Base-by-base conservation (phyloP, 2,113 vertebrate genomes). In the Chrysemys picta region DNA sequence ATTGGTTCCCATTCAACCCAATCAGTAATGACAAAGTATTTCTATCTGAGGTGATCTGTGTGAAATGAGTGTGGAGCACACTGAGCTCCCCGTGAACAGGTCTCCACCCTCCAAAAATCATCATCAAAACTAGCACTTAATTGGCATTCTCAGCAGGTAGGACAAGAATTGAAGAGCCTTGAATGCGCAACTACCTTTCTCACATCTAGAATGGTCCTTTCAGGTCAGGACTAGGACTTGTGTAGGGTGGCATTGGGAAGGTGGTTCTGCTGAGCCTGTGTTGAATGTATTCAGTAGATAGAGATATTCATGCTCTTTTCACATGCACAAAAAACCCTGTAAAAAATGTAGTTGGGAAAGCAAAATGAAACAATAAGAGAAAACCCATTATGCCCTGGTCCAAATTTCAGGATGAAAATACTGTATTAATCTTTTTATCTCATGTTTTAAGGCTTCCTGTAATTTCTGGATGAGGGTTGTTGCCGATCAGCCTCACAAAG, bases 1-100 rank as follows among this genome's bases (percentile, higher is more conserved):
- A 93, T 62, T 31, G 35, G 53, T 50, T 82, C 47, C 79, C 13
- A 13, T 50, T 80, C 62, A 62, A 69, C 45, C 80, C 5, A 2
- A 42, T 78, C 94, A 90, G 56, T 21, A 57, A 65, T 49, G 93
- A 45, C 11, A 87, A 6, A 12, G 12, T 50, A 21, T 45, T 52
- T 79, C 57, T 65, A 31, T 22, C 4, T 1, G 1, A 57, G 31
- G 29, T 78, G 4, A 59, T 2, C 31, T 22, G 1, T 0, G 38
- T n/a, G 1, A 3, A 35, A 38, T 16, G 4, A 13, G 5, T 56
- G 21, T 5, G 14, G 31, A 57, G 38, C 8, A 2, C 56, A 1
- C 24, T 81, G 31, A 19, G 16, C 13, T 88, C 80, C 22, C 21
- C 5, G 4, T 2, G 38, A 38, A 76, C 11, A 47, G 8, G 11